Percentiles rank a stretch among this genome's conserved stretches.
Evolutionary conservation across 2,113 vertebrate genomes (phyloP).

Genomic region (Felis chaus): DNA sequence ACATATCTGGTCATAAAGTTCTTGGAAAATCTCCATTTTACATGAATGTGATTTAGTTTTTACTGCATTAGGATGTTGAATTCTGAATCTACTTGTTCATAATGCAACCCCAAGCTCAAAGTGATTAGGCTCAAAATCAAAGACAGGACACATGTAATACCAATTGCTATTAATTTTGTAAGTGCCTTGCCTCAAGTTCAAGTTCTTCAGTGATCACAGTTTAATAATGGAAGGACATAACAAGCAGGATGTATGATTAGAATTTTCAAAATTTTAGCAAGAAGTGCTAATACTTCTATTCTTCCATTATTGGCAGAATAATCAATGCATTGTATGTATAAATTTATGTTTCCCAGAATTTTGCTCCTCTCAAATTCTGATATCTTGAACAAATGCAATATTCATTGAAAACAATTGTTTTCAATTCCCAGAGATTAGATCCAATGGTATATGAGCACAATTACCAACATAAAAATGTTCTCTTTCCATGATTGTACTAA

Average conservation of each 20-base stretch:
- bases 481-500: background rate
- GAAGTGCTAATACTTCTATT: background rate
- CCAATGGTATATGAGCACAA: background rate
- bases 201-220: background rate
- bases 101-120: background rate
- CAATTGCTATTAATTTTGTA: background rate
- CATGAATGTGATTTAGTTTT: background rate
- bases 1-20: background rate
- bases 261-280: slow-evolving; percentile 37
- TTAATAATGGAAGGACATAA: background rate
- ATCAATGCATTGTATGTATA: slow-evolving; percentile 28
- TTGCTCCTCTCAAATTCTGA: background rate
- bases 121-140: slow-evolving; percentile 21
- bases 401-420: slow-evolving; percentile 30
- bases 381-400: slow-evolving; percentile 41
- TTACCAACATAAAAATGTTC: background rate
- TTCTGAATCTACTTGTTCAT: background rate
- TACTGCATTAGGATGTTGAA: background rate
- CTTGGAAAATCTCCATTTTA: slow-evolving; percentile 33
- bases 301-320: slow-evolving; percentile 22
- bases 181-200: background rate
- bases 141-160: background rate
- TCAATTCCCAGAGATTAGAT: background rate
- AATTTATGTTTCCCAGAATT: slow-evolving; percentile 26
- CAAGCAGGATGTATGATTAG: background rate